Evolutionary conservation across 2,888 invertebrate species (phyloP), one percentile per base, ranked within the genome.

Genomic region (Aelia acuminata): DNA sequence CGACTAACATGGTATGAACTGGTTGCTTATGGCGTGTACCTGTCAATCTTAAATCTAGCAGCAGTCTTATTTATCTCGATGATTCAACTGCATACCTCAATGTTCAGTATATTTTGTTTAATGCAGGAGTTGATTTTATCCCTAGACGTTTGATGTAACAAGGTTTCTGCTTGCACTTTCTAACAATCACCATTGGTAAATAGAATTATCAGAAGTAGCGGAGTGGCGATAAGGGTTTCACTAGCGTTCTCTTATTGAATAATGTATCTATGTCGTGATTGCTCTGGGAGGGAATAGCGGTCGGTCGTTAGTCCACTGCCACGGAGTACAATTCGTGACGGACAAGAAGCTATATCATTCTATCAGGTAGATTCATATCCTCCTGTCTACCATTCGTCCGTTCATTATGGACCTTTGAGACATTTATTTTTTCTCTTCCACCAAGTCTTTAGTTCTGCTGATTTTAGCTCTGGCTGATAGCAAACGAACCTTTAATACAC

Each of bases 201-300:
- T 18, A 63, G 15, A 31, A 31, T 0, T 63, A 63, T 63, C 63
- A 31, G 31, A 18, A 31, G 31, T 18, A 63, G 15, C 18, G 11
- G 13, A 63, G 63, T 63, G 11, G 26, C 57, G 26, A 57, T 57
- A 11, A 13, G 13, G 31, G 31, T 63, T 63, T 63, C 63, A 63
- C 63, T 63, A 18, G 57, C 31, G 18, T 2, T 63, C 63, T 31
- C 31, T 31, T 63, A 63, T 63, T 63, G 63, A 63, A 63, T 63
- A 63, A 63, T 63, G 63, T 63, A 63, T 63, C 31, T 18, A 31
- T 63, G 63, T 63, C 63, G 63, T 63, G 63, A 63, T 63, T 63
- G 63, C 63, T 31, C 63, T 31, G 4, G 31, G 63, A 63, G 63
- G 63, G 63, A 31, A 31, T 31, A 63, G 15, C 31, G 31, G 31